Conservation (phyloP, 2,797 vertebrate genomes). For the Centropyge bicolor region DNA sequence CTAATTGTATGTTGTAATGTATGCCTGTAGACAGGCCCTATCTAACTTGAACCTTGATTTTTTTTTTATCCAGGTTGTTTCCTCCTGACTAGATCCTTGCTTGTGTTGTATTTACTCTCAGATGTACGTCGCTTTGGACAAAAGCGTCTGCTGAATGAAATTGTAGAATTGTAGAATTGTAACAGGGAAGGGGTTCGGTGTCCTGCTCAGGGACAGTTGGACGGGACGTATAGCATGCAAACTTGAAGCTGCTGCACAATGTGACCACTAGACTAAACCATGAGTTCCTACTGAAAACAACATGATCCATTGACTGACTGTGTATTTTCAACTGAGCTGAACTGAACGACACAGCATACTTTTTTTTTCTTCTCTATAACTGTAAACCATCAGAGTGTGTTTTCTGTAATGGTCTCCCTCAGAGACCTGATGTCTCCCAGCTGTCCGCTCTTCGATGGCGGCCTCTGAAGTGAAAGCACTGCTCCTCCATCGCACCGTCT, state of each 20-base stretch:
- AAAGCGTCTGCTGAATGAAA: too few species aligned
- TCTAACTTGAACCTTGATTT: too few species aligned
- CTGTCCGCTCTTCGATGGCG: slow-evolving; percentile 34
- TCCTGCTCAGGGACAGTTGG: slow-evolving; percentile 14
- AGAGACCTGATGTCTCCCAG: slow-evolving; percentile 32
- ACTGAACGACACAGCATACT: background rate
- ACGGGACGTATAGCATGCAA: background rate
- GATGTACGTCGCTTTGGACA: too few species aligned
- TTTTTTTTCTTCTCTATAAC: background rate
- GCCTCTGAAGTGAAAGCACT: slow-evolving; percentile 32
- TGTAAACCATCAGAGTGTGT: background rate
- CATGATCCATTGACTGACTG: background rate
- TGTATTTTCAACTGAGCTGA: slow-evolving; percentile 8
- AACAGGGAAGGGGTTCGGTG: slow-evolving; percentile 18
- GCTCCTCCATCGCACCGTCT: slow-evolving; percentile 44
- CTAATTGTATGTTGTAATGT: too few species aligned
- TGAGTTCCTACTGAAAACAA: background rate
- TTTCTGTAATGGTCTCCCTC: background rate
- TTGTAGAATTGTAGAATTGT: too few species aligned
- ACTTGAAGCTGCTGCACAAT: slow-evolving; percentile 5
- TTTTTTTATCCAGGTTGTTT: too few species aligned
- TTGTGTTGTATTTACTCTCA: too few species aligned
- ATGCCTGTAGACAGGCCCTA: too few species aligned
- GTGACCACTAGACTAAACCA: background rate
- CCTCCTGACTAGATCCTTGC: too few species aligned